These are phyloP conservation scores for Isichthys henryi DNA, from an alignment of 2,113 vertebrate genomes.

Conservation along the genomic window DNA sequence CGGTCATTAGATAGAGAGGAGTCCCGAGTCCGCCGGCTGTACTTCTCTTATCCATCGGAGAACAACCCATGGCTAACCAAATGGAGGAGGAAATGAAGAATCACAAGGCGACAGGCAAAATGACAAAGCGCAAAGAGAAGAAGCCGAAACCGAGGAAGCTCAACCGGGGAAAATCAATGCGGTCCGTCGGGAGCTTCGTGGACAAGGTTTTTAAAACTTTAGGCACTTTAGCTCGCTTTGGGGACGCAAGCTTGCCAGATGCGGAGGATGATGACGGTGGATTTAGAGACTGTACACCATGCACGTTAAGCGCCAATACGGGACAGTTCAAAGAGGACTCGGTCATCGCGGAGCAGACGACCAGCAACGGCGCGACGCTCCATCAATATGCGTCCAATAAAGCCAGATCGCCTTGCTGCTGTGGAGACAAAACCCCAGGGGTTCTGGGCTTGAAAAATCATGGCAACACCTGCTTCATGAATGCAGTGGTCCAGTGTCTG, in stretches of 20 bases:
- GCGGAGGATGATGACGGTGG: constrained; percentile 60
- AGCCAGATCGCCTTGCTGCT: constrained; percentile 20
- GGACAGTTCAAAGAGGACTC: constrained; percentile 44
- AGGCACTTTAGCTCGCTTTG: constrained; percentile 74
- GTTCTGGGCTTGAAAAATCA: constrained; percentile 91
- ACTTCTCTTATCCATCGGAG: neutral
- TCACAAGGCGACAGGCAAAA: constrained; percentile 38
- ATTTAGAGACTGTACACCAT: constrained; percentile 50
- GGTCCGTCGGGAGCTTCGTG: constrained; percentile 80
- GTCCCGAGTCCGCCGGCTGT: neutral
- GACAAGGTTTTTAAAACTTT: constrained; percentile 81
- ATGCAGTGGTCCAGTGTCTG: constrained; percentile 94
- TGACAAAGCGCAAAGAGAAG: constrained; percentile 72
- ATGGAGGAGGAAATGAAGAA: constrained; percentile 3
- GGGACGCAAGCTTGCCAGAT: constrained; percentile 58
- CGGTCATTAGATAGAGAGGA: neutral
- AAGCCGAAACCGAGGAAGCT: constrained; percentile 78
- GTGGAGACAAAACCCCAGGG: constrained; percentile 70
- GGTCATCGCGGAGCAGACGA: constrained; percentile 43
- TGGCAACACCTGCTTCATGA: constrained; percentile 99
- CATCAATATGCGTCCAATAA: neutral
- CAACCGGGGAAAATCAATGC: constrained; percentile 69
- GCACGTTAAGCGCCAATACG: constrained; percentile 42
- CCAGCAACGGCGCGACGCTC: neutral
- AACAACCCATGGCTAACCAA: neutral